Conservation (phyloP, 2,113 vertebrate genomes). For the Clarias gariepinus region DNA sequence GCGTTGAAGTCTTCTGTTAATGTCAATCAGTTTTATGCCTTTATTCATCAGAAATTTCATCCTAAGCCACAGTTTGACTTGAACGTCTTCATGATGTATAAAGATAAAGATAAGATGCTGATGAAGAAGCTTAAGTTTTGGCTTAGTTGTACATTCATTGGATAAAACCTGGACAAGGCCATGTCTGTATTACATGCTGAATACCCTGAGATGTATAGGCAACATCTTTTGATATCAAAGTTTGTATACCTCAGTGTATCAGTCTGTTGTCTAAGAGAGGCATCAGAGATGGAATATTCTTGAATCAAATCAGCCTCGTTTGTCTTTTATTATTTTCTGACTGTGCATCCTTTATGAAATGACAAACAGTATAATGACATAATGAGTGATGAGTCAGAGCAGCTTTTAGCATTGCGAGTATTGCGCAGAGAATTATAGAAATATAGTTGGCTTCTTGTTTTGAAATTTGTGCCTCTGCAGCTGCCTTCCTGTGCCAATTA, state of each 20-base stretch:
- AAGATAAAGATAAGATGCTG: not conserved
- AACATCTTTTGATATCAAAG: not conserved
- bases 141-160: not conserved
- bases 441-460: not conserved
- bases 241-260: not conserved
- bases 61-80: no score
- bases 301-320: conserved; percentile 8
- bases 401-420: not conserved
- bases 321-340: not conserved
- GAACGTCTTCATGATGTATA: no score
- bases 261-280: not conserved
- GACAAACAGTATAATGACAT: not conserved
- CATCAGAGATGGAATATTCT: not conserved
- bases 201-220: not conserved
- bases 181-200: not conserved
- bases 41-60: no score
- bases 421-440: not conserved
- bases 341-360: conserved; percentile 23
- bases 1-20: no score
- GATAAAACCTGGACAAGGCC: not conserved
- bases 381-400: conserved; percentile 22
- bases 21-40: no score
- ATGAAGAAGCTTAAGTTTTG: not conserved
- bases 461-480: not conserved
- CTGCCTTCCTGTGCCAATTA: not conserved